These are phyloP conservation scores for Apodemia mormo DNA, from an alignment of 2,888 invertebrate species.

Conservation along the genomic window DNA sequence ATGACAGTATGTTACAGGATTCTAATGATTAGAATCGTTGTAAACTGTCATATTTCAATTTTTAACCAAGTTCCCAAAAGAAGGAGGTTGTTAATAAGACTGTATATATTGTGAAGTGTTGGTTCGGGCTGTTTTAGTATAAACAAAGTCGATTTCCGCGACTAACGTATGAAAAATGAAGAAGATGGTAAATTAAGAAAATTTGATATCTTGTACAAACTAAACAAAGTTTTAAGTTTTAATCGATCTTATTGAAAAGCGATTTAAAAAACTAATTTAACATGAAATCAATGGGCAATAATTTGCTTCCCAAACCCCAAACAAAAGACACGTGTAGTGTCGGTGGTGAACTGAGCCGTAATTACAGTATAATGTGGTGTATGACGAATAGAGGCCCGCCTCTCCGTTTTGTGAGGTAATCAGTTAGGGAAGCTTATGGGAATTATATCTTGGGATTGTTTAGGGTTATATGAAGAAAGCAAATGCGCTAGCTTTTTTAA, in stretches of 20 bases:
- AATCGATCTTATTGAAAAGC: neutral
- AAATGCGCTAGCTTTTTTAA: neutral
- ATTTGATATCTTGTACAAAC: too few relatives aligned
- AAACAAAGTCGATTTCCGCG: too few relatives aligned
- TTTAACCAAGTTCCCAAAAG: too few relatives aligned
- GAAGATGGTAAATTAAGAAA: too few relatives aligned
- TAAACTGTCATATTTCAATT: too few relatives aligned
- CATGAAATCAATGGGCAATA: slow-evolving; percentile 41
- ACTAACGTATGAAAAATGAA: too few relatives aligned
- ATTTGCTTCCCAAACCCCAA: slow-evolving; percentile 52
- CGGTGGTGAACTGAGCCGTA: slow-evolving; percentile 36
- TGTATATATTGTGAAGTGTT: too few relatives aligned
- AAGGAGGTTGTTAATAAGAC: too few relatives aligned
- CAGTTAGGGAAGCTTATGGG: slow-evolving; percentile 22
- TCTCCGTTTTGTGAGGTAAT: slow-evolving; percentile 42
- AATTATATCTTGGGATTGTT: slow-evolving; percentile 26
- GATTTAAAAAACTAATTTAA: neutral
- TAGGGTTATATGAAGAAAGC: slow-evolving; percentile 29
- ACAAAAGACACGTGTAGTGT: slow-evolving; percentile 60
- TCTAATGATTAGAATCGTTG: too few relatives aligned
- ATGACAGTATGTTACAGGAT: too few relatives aligned
- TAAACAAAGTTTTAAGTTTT: too few relatives aligned
- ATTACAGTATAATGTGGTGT: slow-evolving; percentile 47
- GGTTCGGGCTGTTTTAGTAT: too few relatives aligned
- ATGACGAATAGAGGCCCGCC: slow-evolving; percentile 48